Evolutionary conservation across 2,113 vertebrate species (phyloP).

Genomic region (Danio rerio): GRCz12tu NC_133188.1:48084001-48084500

Average conservation of each 20-base stretch:
- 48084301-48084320: background rate
- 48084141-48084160: slow-evolving; percentile 32
- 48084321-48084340: slow-evolving; percentile 1
- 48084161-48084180: background rate
- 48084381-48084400: background rate
- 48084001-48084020: too few species aligned
- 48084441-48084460: slow-evolving; percentile 23
- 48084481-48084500: too few species aligned
- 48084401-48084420: background rate
- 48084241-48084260: background rate
- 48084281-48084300: slow-evolving; percentile 19
- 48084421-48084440: background rate
- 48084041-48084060: background rate
- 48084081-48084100: background rate
- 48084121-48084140: slow-evolving; percentile 34
- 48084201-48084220: slow-evolving; percentile 32
- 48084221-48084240: slow-evolving; percentile 7
- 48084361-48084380: slow-evolving; percentile 20
- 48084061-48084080: background rate
- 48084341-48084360: slow-evolving; percentile 22
- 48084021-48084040: too few species aligned
- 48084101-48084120: background rate
- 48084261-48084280: background rate
- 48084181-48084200: slow-evolving; percentile 28
- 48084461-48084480: too few species aligned